phyloP scores from a whole-genome alignment of 1,140 invertebrate genomes.

The Nautilus pompilius region DNA sequence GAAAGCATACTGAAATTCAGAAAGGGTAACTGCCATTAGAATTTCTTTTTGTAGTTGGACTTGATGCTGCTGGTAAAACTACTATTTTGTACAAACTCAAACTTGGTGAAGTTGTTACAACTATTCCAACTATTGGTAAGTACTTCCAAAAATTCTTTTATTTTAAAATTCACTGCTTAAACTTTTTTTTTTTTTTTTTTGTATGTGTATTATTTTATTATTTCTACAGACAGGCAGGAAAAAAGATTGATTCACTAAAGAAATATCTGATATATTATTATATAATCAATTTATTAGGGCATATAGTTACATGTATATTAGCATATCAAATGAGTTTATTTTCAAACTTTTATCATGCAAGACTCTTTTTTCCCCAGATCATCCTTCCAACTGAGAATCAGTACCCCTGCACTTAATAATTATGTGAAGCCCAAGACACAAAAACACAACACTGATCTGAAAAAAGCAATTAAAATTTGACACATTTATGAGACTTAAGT shows the following conservation, averaged over 20 bases:
- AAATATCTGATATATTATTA: background rate
- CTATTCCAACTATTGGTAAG: constrained; percentile 97
- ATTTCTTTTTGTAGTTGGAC: constrained; percentile 64
- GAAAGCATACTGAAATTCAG: too few relatives aligned
- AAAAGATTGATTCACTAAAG: background rate
- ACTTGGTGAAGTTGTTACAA: constrained; percentile 99
- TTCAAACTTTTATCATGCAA: too few relatives aligned
- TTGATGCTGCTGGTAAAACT: constrained; percentile 99
- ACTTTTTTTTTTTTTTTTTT: background rate
- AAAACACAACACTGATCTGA: too few relatives aligned
- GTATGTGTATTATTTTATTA: background rate
- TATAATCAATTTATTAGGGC: background rate
- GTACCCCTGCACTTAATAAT: too few relatives aligned
- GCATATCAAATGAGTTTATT: too few relatives aligned
- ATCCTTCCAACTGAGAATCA: too few relatives aligned
- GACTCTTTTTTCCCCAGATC: too few relatives aligned
- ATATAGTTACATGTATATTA: background rate
- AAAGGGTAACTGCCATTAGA: too few relatives aligned
- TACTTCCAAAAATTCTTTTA: background rate
- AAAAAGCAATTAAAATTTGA: too few relatives aligned
- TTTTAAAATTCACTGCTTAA: background rate
- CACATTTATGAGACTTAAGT: too few relatives aligned
- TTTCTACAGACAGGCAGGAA: background rate
- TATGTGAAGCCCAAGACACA: too few relatives aligned
- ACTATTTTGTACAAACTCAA: constrained; percentile 99